A percentile compares a stretch with the other conserved stretches of the same genome.
Conservation (phyloP, 2,888 invertebrate species). For the Odontomyia ornata region DNA sequence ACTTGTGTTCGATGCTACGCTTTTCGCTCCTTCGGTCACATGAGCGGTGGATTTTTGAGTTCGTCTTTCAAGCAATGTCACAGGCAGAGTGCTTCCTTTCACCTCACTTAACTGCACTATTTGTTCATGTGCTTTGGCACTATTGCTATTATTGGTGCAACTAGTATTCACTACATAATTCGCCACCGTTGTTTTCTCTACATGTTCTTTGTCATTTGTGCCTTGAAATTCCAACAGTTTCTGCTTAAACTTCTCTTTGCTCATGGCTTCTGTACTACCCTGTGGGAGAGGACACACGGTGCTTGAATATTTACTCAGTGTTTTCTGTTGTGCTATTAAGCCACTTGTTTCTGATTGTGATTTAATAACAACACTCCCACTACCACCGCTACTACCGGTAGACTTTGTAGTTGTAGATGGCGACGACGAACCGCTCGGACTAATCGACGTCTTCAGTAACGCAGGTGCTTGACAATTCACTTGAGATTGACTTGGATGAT, state of each 20-base stretch:
- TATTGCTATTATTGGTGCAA: slow-evolving; percentile 34
- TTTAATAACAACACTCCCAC: not conserved
- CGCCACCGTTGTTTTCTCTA: slow-evolving; percentile 47
- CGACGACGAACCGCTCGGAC: not conserved
- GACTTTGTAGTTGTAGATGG: not conserved
- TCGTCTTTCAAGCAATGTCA: not conserved
- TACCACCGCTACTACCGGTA: not conserved
- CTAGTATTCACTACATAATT: slow-evolving; percentile 49
- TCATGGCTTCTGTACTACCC: slow-evolving; percentile 64
- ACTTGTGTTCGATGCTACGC: not conserved
- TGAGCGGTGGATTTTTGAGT: not conserved
- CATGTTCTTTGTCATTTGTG: slow-evolving; percentile 2
- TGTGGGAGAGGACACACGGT: slow-evolving; percentile 61
- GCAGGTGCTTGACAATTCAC: not conserved
- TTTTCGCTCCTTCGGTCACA: not conserved
- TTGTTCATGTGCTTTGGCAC: slow-evolving; percentile 53
- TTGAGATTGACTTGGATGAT: slow-evolving; percentile 9
- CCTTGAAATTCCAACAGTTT: slow-evolving; percentile 64
- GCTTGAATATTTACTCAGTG: slow-evolving; percentile 51
- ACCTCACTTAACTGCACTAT: not conserved
- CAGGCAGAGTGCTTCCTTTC: not conserved
- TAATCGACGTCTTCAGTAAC: slow-evolving; percentile 55
- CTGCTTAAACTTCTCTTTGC: slow-evolving; percentile 70
- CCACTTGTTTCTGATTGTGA: not conserved
- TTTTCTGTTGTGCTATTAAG: slow-evolving; percentile 24